Percentiles rank a stretch among this genome's conserved stretches.
phyloP scores from a whole-genome alignment of 2,888 invertebrate genomes.

The Cataglyphis rosenhaueri region DNA sequence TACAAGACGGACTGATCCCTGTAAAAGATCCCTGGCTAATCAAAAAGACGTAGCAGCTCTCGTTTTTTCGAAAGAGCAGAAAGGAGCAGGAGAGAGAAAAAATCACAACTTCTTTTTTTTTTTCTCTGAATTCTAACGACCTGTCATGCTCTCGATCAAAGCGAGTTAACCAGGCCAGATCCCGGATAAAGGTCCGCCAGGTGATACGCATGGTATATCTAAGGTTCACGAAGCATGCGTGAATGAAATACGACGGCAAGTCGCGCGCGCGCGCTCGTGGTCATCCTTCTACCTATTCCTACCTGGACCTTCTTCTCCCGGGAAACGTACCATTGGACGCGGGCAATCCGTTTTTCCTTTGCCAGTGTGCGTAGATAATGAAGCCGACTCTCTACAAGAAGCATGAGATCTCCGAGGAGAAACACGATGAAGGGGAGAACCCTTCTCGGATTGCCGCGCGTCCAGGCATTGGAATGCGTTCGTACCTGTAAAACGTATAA shows the following conservation, averaged over 20 bases:
- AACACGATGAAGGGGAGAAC: conserved; percentile 23
- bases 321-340: background rate
- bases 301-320: conserved; percentile 4
- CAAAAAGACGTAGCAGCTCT: background rate
- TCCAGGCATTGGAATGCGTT: conserved; percentile 23
- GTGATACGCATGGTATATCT: conserved; percentile 32
- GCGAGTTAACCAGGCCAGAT: conserved; percentile 70
- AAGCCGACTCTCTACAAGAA: conserved; percentile 11
- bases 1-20: background rate
- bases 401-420: conserved; percentile 5
- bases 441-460: conserved; percentile 39
- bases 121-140: conserved; percentile 45
- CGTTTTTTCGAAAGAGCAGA: background rate
- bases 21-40: background rate
- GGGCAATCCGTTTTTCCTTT: conserved; percentile 31
- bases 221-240: conserved; percentile 24
- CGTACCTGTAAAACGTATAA: conserved; percentile 43
- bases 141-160: conserved; percentile 60
- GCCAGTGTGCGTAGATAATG: conserved; percentile 6
- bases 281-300: conserved; percentile 19
- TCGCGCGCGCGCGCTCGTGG: background rate
- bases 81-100: background rate
- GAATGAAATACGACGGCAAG: conserved; percentile 32
- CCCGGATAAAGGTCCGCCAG: conserved; percentile 67
- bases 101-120: background rate